phyloP scores from a whole-genome alignment of 2,113 vertebrate species.

The Rhineura floridana region DNA sequence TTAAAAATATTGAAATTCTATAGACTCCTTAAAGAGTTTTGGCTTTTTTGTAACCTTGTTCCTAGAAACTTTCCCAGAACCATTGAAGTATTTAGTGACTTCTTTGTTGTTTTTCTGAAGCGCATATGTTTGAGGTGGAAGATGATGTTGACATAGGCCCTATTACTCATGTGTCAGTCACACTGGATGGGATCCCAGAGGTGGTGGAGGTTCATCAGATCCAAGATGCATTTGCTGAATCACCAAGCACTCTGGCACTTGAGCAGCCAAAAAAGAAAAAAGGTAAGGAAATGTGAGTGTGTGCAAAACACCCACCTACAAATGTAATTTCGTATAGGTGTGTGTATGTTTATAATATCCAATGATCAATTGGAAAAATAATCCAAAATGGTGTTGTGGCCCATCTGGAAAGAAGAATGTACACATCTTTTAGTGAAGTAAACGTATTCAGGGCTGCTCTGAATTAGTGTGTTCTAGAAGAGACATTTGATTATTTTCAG shows the following conservation, averaged over 20 bases:
- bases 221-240: conserved; percentile 72
- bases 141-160: conserved; percentile 84
- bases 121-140: conserved; percentile 80
- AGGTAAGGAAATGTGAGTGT: conserved; percentile 68
- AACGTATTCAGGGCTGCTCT: background rate
- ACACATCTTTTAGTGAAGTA: background rate
- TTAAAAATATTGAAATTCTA: background rate
- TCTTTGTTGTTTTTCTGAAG: conserved; percentile 62
- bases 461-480: background rate
- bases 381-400: background rate
- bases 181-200: conserved; percentile 85
- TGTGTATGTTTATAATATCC: background rate
- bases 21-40: background rate
- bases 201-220: conserved; percentile 80
- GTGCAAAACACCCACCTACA: background rate
- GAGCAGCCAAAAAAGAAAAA: conserved; percentile 88
- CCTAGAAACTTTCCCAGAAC: background rate
- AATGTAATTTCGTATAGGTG: accelerated
- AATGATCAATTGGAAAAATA: background rate
- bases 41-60: background rate
- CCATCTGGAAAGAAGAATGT: background rate
- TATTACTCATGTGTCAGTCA: conserved; percentile 88
- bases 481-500: background rate
- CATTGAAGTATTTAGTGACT: conserved; percentile 20
- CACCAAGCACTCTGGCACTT: conserved; percentile 71